Evolutionary conservation across 2,888 invertebrate genomes (phyloP).

Genomic region (Carabus problematicus): DNA sequence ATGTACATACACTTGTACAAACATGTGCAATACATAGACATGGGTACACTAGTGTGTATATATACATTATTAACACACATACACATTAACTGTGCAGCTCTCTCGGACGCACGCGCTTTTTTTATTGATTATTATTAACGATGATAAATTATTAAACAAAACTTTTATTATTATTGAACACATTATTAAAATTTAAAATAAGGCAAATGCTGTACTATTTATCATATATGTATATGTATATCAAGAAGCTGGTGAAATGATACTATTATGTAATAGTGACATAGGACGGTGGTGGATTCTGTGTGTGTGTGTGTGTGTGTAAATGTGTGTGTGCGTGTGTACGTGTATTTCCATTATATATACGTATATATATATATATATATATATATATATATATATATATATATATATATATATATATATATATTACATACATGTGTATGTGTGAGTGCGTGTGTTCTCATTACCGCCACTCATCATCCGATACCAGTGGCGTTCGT

Average conservation of each 20-base stretch:
- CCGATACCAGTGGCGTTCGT: too few relatives aligned
- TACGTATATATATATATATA: too few relatives aligned
- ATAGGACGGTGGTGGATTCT: conserved; percentile 22
- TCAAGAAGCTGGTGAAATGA: conserved; percentile 55
- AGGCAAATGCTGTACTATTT: conserved; percentile 59
- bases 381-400: too few relatives aligned
- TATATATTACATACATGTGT: too few relatives aligned
- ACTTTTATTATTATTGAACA: conserved; percentile 59
- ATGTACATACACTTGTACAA: conserved; percentile 22
- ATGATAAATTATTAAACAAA: conserved; percentile 57
- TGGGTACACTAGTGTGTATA: conserved; percentile 24
- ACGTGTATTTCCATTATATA: too few relatives aligned
- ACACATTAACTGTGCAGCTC: conserved; percentile 8
- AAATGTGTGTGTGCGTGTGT: not conserved
- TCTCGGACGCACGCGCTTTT: conserved; percentile 57
- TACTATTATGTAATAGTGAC: conserved; percentile 33
- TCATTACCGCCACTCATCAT: too few relatives aligned
- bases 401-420: too few relatives aligned
- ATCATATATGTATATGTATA: conserved; percentile 62
- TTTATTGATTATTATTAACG: conserved; percentile 58
- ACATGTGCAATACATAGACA: conserved; percentile 22
- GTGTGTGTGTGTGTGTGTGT: not conserved
- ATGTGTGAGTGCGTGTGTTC: not conserved
- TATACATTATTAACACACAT: conserved; percentile 17
- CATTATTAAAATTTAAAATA: conserved; percentile 59